These are phyloP conservation scores for Trichomalopsis sarcophagae DNA, from an alignment of 1,140 invertebrate genomes.

Conservation along the genomic window DNA sequence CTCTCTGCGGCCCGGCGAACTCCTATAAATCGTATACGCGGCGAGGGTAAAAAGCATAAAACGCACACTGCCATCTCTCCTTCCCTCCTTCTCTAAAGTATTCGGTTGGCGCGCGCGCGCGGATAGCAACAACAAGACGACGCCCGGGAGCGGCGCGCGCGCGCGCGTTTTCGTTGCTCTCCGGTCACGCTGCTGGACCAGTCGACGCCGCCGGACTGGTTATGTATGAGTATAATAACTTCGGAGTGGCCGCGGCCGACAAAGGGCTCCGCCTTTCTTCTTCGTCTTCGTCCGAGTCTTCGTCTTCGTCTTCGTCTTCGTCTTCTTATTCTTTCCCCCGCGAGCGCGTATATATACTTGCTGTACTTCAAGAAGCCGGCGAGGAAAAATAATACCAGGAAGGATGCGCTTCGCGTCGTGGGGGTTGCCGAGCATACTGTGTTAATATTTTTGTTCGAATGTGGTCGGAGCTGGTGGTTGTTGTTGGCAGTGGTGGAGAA, in stretches of 20 bases:
- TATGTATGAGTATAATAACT: slow-evolving; percentile 49
- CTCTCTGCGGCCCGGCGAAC: neutral
- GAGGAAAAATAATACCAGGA: slow-evolving; percentile 37
- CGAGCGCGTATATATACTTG: neutral
- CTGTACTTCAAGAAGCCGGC: neutral
- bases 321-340: neutral
- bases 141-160: neutral
- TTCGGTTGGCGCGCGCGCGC: slow-evolving; percentile 5
- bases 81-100: neutral
- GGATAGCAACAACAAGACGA: slow-evolving; percentile 42
- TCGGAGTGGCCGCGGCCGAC: neutral
- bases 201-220: slow-evolving; percentile 34
- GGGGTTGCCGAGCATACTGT: neutral
- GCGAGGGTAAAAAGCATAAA: neutral
- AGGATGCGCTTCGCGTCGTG: neutral
- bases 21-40: neutral
- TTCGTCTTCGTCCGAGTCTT: slow-evolving; percentile 15
- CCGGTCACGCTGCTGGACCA: slow-evolving; percentile 16
- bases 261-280: slow-evolving; percentile 29
- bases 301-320: slow-evolving; percentile 15
- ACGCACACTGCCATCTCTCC: neutral
- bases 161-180: slow-evolving; percentile 12
- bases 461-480: neutral
- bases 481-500: neutral
- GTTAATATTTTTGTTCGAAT: slow-evolving; percentile 19